Base-by-base conservation (phyloP, 2,113 vertebrate species). In the Hiodon alosoides region DNA sequence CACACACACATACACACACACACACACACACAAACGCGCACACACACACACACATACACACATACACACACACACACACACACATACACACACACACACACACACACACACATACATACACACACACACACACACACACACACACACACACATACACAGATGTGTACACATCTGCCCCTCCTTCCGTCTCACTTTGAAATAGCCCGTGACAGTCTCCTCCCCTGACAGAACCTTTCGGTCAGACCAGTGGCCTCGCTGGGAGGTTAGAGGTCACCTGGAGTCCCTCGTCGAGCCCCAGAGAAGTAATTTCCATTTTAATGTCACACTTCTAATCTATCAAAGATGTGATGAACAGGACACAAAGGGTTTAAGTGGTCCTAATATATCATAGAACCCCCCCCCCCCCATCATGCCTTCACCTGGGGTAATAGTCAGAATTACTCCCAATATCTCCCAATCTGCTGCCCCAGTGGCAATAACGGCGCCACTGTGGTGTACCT, bases 291-390 rank as follows among this genome's bases (percentile, higher is more conserved):
- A 90, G 89, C 88, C 90, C 90, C 90, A 88, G 92, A 89, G 88
- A 93, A 96, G 92, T 92, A 87, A 96, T 98, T 97, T 97, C 96
- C 95, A 96, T 97, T 95, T 95, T 97, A 98, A 98, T 98, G 95
- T 94, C 93, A 90, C 92, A 93, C 94, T 92, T 94, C 92, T 94
- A 94, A 97, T 98, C 94, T 92, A 95, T 96, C 94, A 95, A 87
- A 93, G 90, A 93, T 89, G 92, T 93, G 94, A 96, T 90, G 92
- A 94, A 96, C 94, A 93, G 90, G 92, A 93, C 93, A 93, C 91
- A 90, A 92, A 90, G 85, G 93, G 90, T 93, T 93, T 94, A 95
- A 94, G 94, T 93, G 93, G 87, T 89, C 90, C 88, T 94, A 95
- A 94, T 94, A 93, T 91, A 94, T 94, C 93, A 94, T 90, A 66